A percentile compares a stretch with the other conserved stretches of the same genome.
phyloP scores from a whole-genome alignment of 2,888 invertebrate genomes.

The Trachelus troglodyta region DNA sequence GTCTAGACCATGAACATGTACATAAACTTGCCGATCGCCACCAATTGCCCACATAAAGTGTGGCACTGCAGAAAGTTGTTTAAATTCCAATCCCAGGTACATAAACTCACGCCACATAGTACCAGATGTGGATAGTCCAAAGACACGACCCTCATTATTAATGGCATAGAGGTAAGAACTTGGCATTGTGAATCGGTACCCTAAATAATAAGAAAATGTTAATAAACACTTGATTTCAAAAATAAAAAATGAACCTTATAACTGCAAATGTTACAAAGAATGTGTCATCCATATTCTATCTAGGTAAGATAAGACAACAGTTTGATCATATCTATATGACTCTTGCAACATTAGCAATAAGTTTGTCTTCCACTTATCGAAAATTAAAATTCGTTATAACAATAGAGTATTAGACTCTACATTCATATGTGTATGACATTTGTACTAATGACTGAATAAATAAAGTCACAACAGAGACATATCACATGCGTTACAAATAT shows the following conservation, averaged over 20 bases:
- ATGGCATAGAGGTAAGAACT: conserved; percentile 84
- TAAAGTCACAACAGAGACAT: background rate
- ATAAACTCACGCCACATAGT: conserved; percentile 88
- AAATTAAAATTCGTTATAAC: background rate
- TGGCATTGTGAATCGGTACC: conserved; percentile 68
- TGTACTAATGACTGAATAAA: background rate
- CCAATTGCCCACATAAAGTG: conserved; percentile 94
- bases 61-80: conserved; percentile 85
- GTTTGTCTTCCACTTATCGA: background rate
- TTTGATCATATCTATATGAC: background rate
- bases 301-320: background rate
- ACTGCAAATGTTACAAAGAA: background rate
- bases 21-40: conserved; percentile 91
- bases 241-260: background rate
- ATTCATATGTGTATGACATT: background rate
- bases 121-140: conserved; percentile 83
- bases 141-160: conserved; percentile 89
- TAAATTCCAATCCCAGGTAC: conserved; percentile 88
- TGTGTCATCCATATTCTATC: background rate
- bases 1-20: conserved; percentile 90
- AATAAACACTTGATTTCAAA: background rate
- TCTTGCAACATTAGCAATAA: background rate
- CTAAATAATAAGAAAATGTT: background rate
- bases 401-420: background rate
- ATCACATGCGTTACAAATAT: background rate